Evolutionary conservation across 2,113 vertebrate species (phyloP).

Genomic region (Grammomys surdaster): DNA sequence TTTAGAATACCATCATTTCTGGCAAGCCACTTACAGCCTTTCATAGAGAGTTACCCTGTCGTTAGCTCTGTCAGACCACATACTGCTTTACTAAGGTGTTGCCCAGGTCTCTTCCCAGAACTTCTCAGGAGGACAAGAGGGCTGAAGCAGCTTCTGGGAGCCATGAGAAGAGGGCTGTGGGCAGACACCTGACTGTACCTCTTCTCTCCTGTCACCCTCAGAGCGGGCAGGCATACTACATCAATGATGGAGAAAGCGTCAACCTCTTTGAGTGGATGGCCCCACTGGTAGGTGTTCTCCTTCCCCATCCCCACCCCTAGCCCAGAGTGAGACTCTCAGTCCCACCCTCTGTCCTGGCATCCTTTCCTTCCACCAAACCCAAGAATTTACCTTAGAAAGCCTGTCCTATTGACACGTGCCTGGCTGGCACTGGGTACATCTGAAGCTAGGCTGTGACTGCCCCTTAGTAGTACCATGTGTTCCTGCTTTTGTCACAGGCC

Average conservation of each 20-base stretch:
- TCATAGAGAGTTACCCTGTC: too few species aligned
- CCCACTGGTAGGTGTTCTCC: slow-evolving; percentile 90
- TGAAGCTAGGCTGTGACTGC: neutral
- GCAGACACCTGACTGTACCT: slow-evolving; percentile 53
- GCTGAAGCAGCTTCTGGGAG: neutral
- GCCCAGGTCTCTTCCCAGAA: neutral
- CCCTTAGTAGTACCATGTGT: neutral
- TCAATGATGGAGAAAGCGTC: slow-evolving; percentile 94
- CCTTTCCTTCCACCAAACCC: neutral
- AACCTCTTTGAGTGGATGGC: slow-evolving; percentile 95
- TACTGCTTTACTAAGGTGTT: neutral
- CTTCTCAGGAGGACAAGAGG: neutral
- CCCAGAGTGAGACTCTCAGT: neutral
- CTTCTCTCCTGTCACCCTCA: slow-evolving; percentile 78
- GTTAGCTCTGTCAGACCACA: too few species aligned
- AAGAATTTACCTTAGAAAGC: neutral
- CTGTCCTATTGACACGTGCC: neutral
- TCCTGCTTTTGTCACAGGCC: neutral
- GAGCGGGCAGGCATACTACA: slow-evolving; percentile 96
- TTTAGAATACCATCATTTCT: neutral
- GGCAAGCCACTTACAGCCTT: neutral
- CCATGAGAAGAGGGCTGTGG: neutral
- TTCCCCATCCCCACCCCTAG: too few species aligned
- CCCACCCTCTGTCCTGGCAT: neutral
- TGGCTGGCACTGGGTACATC: neutral